A percentile compares a stretch with the other conserved stretches of the same genome.
phyloP scores from a whole-genome alignment of 1,140 invertebrate genomes.

The Ips nitidus region DNA sequence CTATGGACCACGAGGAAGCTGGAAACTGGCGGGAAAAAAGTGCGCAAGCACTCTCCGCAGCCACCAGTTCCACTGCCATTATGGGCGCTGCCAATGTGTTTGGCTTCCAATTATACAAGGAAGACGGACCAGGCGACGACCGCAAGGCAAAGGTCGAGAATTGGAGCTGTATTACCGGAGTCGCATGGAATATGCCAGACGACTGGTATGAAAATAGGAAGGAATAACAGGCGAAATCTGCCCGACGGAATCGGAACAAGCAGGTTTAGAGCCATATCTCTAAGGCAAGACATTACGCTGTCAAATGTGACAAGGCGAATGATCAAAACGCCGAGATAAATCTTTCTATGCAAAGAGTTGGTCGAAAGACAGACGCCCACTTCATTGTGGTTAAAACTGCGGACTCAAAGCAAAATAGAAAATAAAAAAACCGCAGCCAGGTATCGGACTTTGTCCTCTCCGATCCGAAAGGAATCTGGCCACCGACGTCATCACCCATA shows the following conservation, averaged over 20 bases:
- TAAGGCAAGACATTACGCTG: constrained; percentile 20
- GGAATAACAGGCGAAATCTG: constrained; percentile 33
- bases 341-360: too few relatives aligned
- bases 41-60: constrained; percentile 26
- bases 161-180: constrained; percentile 32
- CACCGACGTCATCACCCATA: too few relatives aligned
- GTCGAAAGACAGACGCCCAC: too few relatives aligned
- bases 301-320: constrained; percentile 17
- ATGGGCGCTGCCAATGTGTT: constrained; percentile 36
- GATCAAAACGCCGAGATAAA: constrained; percentile 29
- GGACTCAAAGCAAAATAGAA: too few relatives aligned
- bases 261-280: constrained; percentile 30
- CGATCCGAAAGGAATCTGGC: too few relatives aligned
- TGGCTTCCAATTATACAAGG: constrained; percentile 30
- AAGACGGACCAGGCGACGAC: constrained; percentile 15
- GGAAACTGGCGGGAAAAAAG: constrained; percentile 20
- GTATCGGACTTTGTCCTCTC: too few relatives aligned
- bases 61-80: constrained; percentile 27
- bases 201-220: constrained; percentile 36
- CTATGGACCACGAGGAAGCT: constrained; percentile 26
- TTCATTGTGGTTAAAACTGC: too few relatives aligned
- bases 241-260: constrained; percentile 30
- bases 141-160: constrained; percentile 14
- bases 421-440: too few relatives aligned
- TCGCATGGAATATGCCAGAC: constrained; percentile 36